Evolutionary conservation across 2,888 invertebrate genomes (phyloP).

Genomic region (Sesia bembeciformis): DNA sequence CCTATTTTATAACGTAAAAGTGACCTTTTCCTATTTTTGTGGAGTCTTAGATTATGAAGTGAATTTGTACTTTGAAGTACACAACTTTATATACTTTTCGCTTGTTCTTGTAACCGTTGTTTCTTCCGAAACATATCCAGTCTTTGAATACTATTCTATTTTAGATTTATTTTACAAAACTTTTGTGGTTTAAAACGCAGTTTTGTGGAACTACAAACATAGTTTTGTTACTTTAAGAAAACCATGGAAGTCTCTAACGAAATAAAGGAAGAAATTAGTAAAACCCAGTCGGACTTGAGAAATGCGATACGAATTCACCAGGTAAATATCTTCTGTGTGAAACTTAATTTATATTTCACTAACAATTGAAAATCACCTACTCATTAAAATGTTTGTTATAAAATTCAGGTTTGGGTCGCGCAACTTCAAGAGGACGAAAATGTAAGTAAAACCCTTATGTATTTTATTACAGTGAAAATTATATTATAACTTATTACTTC

Average conservation of each 20-base stretch:
- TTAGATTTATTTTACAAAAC: too few species aligned
- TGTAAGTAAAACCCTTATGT: constrained; percentile 35
- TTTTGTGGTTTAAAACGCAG: not conserved
- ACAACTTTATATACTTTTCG: too few species aligned
- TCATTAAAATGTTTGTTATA: not conserved
- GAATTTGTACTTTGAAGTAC: too few species aligned
- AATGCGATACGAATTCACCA: constrained; percentile 78
- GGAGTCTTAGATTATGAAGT: too few species aligned
- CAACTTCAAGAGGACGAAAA: constrained; percentile 72
- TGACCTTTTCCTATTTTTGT: too few species aligned
- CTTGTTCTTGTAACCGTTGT: too few species aligned
- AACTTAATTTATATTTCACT: constrained; percentile 1
- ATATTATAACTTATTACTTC: too few species aligned
- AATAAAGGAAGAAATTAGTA: constrained; percentile 76
- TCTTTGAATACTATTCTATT: too few species aligned
- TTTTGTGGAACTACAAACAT: not conserved
- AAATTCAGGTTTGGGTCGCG: constrained; percentile 69
- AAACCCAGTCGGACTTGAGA: constrained; percentile 75
- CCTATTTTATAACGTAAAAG: too few species aligned
- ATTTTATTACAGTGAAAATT: too few species aligned
- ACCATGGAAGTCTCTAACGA: constrained; percentile 76
- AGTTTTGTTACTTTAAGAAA: not conserved
- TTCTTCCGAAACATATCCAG: too few species aligned
- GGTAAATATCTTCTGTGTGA: constrained; percentile 38
- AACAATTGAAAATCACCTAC: too few species aligned